phyloP scores from a whole-genome alignment of 1,140 invertebrate species.

The Pseudoatta argentina region DNA sequence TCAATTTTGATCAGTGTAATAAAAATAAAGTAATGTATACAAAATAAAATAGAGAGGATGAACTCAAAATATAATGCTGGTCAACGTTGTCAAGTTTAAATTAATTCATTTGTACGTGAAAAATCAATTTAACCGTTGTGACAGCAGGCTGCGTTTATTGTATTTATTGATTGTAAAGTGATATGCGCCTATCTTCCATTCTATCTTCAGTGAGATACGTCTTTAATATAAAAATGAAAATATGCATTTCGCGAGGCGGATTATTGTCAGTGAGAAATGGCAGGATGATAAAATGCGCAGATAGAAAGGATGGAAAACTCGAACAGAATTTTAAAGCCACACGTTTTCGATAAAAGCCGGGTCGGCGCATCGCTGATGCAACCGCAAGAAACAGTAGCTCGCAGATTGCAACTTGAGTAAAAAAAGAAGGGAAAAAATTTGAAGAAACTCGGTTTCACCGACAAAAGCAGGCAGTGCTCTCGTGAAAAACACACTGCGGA shows the following conservation, averaged over 20 bases:
- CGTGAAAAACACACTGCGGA: constrained; percentile 65
- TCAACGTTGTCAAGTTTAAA: neutral
- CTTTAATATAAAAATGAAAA: constrained; percentile 21
- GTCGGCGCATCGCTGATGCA: neutral
- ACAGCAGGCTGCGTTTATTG: neutral
- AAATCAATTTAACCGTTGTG: neutral
- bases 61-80: neutral
- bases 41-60: neutral
- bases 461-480: constrained; percentile 33
- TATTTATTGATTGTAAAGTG: neutral
- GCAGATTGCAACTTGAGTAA: constrained; percentile 51
- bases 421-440: constrained; percentile 36
- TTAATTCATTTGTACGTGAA: neutral
- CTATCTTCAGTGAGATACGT: neutral
- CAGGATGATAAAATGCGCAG: constrained; percentile 26
- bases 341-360: constrained; percentile 10
- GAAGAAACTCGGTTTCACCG: constrained; percentile 62
- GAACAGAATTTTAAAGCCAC: neutral
- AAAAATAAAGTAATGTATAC: no score
- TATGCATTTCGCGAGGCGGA: neutral
- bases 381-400: constrained; percentile 26
- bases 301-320: constrained; percentile 31
- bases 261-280: constrained; percentile 9
- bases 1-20: no score
- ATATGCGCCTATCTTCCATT: neutral